Evolutionary conservation across 2,888 invertebrate species (phyloP), one percentile per base, ranked within the genome.

Genomic region (Cheilosia vernalis): DNA sequence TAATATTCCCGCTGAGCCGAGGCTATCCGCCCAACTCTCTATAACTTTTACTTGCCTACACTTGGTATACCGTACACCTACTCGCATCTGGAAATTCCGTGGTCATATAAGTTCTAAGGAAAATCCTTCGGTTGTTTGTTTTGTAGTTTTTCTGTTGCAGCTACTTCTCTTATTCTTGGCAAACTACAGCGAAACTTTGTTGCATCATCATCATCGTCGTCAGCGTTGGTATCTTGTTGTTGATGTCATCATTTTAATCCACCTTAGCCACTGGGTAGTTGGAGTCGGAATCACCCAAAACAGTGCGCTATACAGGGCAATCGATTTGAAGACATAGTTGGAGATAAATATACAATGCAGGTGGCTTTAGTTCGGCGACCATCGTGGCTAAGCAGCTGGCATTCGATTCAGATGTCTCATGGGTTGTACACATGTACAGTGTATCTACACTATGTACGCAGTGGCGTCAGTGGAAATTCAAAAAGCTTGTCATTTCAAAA

Each of bases 171-270:
- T 60, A 51, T 66, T 61, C 78, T 73, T 78, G 78, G 61, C 61
- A 69, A 73, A 78, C 60, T 67, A 67, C 73, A 83, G 42, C 51
- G 80, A 69, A 84, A 84, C 84, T 84, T 80, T 84, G 64, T 70
- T 79, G 63, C 80, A 74, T 63, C 58, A 63, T 58, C 64, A 37
- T 55, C 51, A 42, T 53, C 56, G 10, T 56, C 44, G 49, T 17
- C 51, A n/a, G 55, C 5, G 56, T 63, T 44, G 30, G 44, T 7
- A 67, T 73, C 30, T 69, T 83, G 60, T 66, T 73, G 49, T 63
- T 64, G 47, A 69, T 69, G 72, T 66, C 69, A 74, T 84, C 74
- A 74, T 69, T 55, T 84, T 69, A 84, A 70, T 73, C 55, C 66
- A 47, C 64, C 64, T 69, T 60, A 69, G 60, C 51, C 69, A 70